Conservation (phyloP, 2,113 vertebrate genomes). For the Daubentonia madagascariensis region DNA sequence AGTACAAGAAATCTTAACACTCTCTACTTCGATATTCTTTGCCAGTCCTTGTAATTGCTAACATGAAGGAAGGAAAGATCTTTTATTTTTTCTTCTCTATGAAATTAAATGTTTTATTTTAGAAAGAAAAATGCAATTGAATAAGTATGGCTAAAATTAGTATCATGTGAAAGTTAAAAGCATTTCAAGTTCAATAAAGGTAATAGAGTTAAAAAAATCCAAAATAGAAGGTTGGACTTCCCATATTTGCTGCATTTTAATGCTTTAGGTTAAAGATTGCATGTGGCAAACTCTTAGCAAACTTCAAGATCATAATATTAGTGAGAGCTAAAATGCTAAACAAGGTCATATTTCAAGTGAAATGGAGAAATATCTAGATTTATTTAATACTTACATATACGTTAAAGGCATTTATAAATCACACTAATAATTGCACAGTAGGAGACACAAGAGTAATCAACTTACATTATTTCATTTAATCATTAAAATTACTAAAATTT, state of each 20-base stretch:
- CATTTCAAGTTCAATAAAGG: background rate
- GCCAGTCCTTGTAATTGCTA: background rate
- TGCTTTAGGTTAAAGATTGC: slow-evolving; percentile 11
- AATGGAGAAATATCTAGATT: background rate
- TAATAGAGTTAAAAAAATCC: slow-evolving; percentile 46
- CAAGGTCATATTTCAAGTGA: slow-evolving; percentile 53
- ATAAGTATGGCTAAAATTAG: slow-evolving; percentile 39
- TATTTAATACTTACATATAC: background rate
- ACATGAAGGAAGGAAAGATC: background rate
- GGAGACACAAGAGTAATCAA: background rate
- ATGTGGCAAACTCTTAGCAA: background rate
- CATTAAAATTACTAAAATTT: background rate
- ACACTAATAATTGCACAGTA: background rate
- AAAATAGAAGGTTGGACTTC: background rate
- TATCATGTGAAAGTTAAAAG: background rate
- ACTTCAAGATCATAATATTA: slow-evolving; percentile 18
- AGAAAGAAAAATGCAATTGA: background rate
- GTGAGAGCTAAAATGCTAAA: slow-evolving; percentile 38
- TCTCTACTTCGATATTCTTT: background rate
- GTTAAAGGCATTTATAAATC: background rate
- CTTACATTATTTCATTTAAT: background rate
- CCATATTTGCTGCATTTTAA: slow-evolving; percentile 57
- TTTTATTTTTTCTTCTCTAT: background rate
- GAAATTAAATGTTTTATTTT: slow-evolving; percentile 16
- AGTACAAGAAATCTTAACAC: background rate